Percentiles rank a stretch among this genome's conserved stretches.
Conservation (phyloP, 1,140 invertebrate species). For the Lepidurus arcticus region DNA sequence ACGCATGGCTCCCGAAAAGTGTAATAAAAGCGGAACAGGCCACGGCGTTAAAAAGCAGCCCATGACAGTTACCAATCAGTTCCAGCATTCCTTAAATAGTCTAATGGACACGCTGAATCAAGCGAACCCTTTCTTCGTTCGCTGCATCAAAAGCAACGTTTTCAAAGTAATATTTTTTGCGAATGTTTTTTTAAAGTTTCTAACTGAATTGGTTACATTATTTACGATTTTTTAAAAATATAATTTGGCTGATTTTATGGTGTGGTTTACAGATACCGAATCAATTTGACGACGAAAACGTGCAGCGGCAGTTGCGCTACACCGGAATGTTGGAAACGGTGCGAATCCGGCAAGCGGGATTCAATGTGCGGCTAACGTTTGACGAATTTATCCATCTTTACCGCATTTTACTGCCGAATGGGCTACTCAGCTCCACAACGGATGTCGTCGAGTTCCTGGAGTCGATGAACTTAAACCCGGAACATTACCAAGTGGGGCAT, state of each 20-base stretch:
- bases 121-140: constrained; percentile 93
- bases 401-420: constrained; percentile 82
- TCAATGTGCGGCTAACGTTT: constrained; percentile 86
- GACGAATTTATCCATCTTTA: constrained; percentile 91
- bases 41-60: constrained; percentile 64
- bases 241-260: constrained; percentile 31
- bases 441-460: constrained; percentile 75
- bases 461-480: constrained; percentile 70
- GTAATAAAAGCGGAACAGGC: constrained; percentile 74
- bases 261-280: constrained; percentile 61
- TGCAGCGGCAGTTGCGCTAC: constrained; percentile 79
- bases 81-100: constrained; percentile 82
- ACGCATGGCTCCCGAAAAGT: constrained; percentile 60
- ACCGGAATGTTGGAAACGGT: constrained; percentile 97
- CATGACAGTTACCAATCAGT: constrained; percentile 87
- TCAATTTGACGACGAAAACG: constrained; percentile 87
- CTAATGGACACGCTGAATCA: constrained; percentile 91
- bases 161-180: constrained; percentile 59
- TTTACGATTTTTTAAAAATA: constrained; percentile 11
- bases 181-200: constrained; percentile 22
- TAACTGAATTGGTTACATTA: background rate
- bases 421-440: constrained; percentile 65
- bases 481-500: constrained; percentile 85
- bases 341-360: constrained; percentile 87
- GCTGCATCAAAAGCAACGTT: constrained; percentile 92